Base-by-base conservation (phyloP, 2,797 vertebrate species). In the Potorous gilbertii region DNA sequence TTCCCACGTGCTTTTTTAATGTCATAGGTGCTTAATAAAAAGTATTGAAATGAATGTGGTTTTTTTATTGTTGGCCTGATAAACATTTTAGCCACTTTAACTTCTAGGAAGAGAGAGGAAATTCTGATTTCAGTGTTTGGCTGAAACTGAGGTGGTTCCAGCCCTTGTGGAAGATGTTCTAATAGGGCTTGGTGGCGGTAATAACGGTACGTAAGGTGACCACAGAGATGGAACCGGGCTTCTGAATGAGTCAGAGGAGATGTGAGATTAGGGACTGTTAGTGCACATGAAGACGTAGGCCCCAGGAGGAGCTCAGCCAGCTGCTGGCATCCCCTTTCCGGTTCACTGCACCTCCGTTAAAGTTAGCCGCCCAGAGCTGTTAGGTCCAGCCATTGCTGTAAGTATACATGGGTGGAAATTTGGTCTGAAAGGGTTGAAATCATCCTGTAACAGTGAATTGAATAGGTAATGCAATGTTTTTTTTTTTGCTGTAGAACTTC, bases 271-370 rank as follows among this genome's bases (percentile, higher is more conserved):
- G 34, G 4, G 90, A 28, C 0, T 52, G 16, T 90, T 10, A 28
- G 54, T 34, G 92, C 54, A 0, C 0, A 12, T 92, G 0, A 52
- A 59, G n/a, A 56, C 31, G 74, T 92, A 90, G 96, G 96, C 96
- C 96, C 91, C 31, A 0, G 95, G 46, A 94, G 94, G 96, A 96
- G 62, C 91, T 93, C 94, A 97, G 91, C 96, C 96, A 97, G 95
- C 95, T 98, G 97, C 95, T 94, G 91, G 94, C 28, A 97, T 94
- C 97, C 94, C 0, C 97, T 97, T 97, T 96, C 97, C 97, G 92
- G 55, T 98, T 97, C 2, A 1, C 92, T 96, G 57, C 97, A 95
- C 95, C 95, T 96, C 55, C 93, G 87, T 97, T 97, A 97, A 98
- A 97, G 97, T 97, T 91, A 96, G 93, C 94, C 97, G 55, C n/a